Evolutionary conservation across 1,140 invertebrate genomes (phyloP).

Genomic region (Papilio glaucus): DNA sequence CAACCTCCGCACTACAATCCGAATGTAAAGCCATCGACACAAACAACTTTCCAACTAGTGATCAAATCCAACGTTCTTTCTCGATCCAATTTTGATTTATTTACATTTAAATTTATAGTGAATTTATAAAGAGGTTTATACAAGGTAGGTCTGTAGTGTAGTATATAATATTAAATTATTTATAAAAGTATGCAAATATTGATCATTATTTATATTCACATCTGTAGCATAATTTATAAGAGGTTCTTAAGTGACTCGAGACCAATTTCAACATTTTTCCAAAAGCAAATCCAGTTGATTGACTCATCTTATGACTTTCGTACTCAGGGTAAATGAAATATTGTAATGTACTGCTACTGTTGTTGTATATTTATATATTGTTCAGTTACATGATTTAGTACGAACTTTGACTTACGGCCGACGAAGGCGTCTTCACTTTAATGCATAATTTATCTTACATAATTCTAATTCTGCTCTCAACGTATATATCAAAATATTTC

Average conservation of each 20-base stretch:
- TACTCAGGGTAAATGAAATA: conserved; percentile 75
- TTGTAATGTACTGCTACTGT: conserved; percentile 67
- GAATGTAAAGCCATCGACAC: conserved; percentile 22
- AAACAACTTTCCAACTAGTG: conserved; percentile 39
- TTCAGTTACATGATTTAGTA: conserved; percentile 68
- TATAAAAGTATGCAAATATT: conserved; percentile 53
- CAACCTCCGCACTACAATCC: conserved; percentile 29
- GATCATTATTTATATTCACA: conserved; percentile 57
- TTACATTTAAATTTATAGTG: conserved; percentile 61
- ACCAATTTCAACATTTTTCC: conserved; percentile 75
- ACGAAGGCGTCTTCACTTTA: conserved; percentile 47
- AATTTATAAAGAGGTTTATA: conserved; percentile 81
- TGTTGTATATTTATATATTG: conserved; percentile 68
- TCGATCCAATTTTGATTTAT: conserved; percentile 38
- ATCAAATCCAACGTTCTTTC: not conserved
- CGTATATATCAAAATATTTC: conserved; percentile 40
- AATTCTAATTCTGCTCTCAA: not conserved
- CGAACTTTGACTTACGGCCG: conserved; percentile 61
- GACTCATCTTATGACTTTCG: conserved; percentile 78
- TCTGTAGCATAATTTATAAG: conserved; percentile 70
- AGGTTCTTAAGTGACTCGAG: conserved; percentile 56
- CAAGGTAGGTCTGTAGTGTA: conserved; percentile 80
- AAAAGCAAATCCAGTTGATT: conserved; percentile 62
- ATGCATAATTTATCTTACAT: conserved; percentile 39
- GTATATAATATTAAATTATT: conserved; percentile 70